A percentile compares a stretch with the other conserved stretches of the same genome.
Evolutionary conservation across 2,113 vertebrate species (phyloP).

Genomic region (Axis porcinus): DNA sequence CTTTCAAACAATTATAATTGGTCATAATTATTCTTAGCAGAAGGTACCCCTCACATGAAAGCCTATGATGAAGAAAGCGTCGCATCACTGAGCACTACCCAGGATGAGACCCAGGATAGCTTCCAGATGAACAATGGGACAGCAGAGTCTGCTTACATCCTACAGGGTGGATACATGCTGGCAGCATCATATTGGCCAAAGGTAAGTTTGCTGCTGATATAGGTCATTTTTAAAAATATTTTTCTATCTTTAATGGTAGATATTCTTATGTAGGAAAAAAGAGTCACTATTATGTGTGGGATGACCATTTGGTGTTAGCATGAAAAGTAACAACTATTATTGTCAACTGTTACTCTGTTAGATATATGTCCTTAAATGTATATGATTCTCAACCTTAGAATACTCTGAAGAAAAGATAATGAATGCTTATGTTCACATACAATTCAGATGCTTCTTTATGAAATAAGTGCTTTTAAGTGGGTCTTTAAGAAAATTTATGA

Average conservation of each 20-base stretch:
- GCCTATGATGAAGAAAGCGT: slow-evolving; percentile 97
- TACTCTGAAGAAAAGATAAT: neutral
- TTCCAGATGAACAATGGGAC: slow-evolving; percentile 92
- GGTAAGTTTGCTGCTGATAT: slow-evolving; percentile 77
- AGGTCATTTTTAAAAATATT: neutral
- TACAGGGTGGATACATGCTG: slow-evolving; percentile 94
- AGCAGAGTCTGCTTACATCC: slow-evolving; percentile 84
- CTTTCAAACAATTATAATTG: neutral
- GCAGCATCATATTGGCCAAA: slow-evolving; percentile 98
- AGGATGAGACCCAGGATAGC: slow-evolving; percentile 94
- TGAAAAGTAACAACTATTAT: neutral
- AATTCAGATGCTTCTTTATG: neutral
- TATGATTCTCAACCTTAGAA: neutral
- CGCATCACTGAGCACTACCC: slow-evolving; percentile 92
- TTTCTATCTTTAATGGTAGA: neutral
- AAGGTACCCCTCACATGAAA: slow-evolving; percentile 86
- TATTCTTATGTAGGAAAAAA: neutral
- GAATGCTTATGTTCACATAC: neutral
- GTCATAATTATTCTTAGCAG: slow-evolving; percentile 76
- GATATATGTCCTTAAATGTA: neutral
- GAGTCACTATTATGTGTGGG: neutral
- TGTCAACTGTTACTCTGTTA: neutral
- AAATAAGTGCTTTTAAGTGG: neutral
- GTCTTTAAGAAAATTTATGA: neutral
- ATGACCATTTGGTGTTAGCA: neutral